A percentile compares a stretch with the other conserved stretches of the same genome.
Conservation (phyloP, 1,140 invertebrate genomes). For the Pygmarrhopalites habei region DNA sequence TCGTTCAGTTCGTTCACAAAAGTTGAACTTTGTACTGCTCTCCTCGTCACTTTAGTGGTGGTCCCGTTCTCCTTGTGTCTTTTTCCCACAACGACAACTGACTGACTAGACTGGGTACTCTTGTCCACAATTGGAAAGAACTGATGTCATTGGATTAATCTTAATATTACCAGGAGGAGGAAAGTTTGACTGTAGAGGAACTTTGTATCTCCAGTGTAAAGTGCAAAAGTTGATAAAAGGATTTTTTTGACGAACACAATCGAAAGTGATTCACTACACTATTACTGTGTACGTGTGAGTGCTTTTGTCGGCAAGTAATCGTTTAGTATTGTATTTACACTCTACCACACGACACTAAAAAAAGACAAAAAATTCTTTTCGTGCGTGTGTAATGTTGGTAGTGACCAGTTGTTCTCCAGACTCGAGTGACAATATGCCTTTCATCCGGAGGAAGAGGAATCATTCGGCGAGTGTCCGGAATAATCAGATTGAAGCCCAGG, state of each 20-base stretch:
- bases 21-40: too few relatives aligned
- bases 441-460: slow-evolving; percentile 13
- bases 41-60: too few relatives aligned
- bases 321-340: too few relatives aligned
- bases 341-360: background rate
- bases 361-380: background rate
- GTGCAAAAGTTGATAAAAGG: background rate
- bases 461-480: slow-evolving; percentile 14
- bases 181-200: too few relatives aligned
- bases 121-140: too few relatives aligned
- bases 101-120: too few relatives aligned
- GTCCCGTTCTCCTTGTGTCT: too few relatives aligned
- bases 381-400: background rate
- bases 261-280: background rate
- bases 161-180: too few relatives aligned
- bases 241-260: background rate
- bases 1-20: too few relatives aligned
- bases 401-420: too few relatives aligned
- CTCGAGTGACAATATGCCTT: slow-evolving; percentile 23
- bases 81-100: too few relatives aligned
- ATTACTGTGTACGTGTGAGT: background rate
- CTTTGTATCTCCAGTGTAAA: background rate
- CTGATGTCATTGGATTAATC: too few relatives aligned
- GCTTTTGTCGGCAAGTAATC: background rate
- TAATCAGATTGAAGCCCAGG: slow-evolving; percentile 39